Conservation (phyloP, 2,797 vertebrate genomes). For the Monodelphis domestica region DNA sequence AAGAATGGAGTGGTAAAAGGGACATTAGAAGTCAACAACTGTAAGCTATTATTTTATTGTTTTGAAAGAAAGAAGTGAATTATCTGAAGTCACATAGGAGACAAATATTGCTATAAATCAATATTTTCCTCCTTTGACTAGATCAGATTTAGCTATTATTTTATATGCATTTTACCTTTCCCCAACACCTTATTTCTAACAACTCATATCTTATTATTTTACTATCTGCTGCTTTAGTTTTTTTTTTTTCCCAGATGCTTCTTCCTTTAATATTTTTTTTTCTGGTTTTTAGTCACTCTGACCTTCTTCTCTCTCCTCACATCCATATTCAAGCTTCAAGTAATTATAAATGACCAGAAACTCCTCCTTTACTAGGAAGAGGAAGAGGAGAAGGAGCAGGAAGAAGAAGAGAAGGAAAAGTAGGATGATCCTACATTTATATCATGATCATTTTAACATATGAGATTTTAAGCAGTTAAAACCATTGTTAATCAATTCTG, state of each 20-base stretch:
- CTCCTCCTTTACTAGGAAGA: background rate
- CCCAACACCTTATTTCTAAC: background rate
- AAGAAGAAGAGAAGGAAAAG: background rate
- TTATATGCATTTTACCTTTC: background rate
- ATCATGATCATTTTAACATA: background rate
- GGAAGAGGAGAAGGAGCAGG: rapidly evolving
- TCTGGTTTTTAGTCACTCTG: background rate
- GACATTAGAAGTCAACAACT: background rate
- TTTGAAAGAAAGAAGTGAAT: background rate
- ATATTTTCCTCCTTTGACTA: background rate
- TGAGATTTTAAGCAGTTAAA: background rate
- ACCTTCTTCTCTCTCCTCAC: background rate
- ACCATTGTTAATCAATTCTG: background rate
- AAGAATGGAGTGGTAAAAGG: background rate
- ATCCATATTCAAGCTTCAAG: background rate
- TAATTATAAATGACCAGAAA: background rate
- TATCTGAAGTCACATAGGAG: background rate
- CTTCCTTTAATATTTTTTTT: background rate
- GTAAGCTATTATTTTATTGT: background rate
- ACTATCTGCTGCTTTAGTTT: background rate
- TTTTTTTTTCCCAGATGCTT: background rate
- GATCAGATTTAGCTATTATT: background rate
- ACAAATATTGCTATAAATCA: background rate
- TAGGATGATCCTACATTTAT: background rate
- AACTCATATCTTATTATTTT: background rate